Evolutionary conservation across 2,888 invertebrate species (phyloP).

Genomic region (Halictus quadricinctus): DNA sequence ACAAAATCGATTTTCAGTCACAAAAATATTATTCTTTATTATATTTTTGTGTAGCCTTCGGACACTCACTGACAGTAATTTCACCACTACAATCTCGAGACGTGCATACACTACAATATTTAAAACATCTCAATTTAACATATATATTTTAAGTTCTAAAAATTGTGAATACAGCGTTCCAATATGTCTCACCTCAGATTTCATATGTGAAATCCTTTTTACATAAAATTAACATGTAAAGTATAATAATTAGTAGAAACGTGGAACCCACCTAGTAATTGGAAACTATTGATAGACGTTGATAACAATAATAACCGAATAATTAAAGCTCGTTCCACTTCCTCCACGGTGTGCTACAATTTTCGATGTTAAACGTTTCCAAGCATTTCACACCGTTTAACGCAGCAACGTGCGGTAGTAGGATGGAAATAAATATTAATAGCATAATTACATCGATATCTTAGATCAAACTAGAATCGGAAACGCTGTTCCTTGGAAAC

Average conservation of each 20-base stretch:
- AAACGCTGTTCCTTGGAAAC: slow-evolving; percentile 40
- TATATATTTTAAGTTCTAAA: too few species aligned
- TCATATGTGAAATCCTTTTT: not conserved
- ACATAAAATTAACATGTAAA: not conserved
- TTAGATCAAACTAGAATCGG: slow-evolving; percentile 35
- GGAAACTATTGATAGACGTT: too few species aligned
- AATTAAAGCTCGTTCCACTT: not conserved
- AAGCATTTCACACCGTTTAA: not conserved
- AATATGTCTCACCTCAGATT: too few species aligned
- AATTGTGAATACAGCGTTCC: too few species aligned
- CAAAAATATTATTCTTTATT: too few species aligned
- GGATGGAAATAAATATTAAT: slow-evolving; percentile 39
- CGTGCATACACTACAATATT: too few species aligned
- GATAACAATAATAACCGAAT: not conserved
- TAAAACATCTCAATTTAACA: too few species aligned
- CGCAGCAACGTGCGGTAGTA: not conserved
- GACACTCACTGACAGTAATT: too few species aligned
- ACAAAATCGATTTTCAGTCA: too few species aligned
- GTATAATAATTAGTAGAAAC: not conserved
- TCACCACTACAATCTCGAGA: too few species aligned
- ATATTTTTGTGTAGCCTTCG: too few species aligned
- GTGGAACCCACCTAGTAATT: not conserved
- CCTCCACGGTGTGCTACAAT: not conserved
- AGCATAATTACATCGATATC: slow-evolving; percentile 46
- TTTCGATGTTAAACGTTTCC: not conserved